Evolutionary conservation across 2,113 vertebrate species (phyloP), one percentile per base, ranked within the genome.

Genomic region (Aegithalos caudatus): DNA sequence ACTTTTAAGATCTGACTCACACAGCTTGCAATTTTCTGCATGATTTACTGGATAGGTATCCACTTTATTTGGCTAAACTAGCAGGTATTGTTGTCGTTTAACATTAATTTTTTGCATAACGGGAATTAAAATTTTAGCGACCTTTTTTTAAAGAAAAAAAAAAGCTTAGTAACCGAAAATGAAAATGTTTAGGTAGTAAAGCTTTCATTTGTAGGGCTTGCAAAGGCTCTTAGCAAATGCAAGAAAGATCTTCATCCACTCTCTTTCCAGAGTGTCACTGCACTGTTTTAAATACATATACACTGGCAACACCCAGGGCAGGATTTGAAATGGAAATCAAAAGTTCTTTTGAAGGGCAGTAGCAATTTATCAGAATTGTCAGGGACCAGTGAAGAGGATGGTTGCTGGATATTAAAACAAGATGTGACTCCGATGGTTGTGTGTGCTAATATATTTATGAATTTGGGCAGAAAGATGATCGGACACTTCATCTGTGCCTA

Each of bases 401-500:
- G 51, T 83, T 88, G 38, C 47, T 60, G n/a, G 11, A 4, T 92
- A 70, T 74, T 56, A 88, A 91, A 90, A 80, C 86, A 80, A 60
- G 81, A 94, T 56, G 53, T 60, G 79, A 64, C 67, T 90, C 29
- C 47, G 74, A 40, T 3, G 8, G 29, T n/a, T 70, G 29, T 44
- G 33, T 64, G 64, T 92, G 67, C 38, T 92, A 90, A 85, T 79
- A 81, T 56, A 91, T 93, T 92, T 92, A 85, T 89, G 78, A 77
- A 50, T 72, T 71, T 94, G 82, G 58, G 42, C 42, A 74, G 76
- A 69, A 87, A 65, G 81, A 84, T 76, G 72, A 86, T 69, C 7
- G 4, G 80, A 58, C 47, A 70, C 51, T 95, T 96, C 91, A 86
- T 90, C 87, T 95, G 64, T 90, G 76, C 47, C 79, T 96, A 86